Evolutionary conservation across 2,888 invertebrate genomes (phyloP).

Genomic region (Nomada fucata): DNA sequence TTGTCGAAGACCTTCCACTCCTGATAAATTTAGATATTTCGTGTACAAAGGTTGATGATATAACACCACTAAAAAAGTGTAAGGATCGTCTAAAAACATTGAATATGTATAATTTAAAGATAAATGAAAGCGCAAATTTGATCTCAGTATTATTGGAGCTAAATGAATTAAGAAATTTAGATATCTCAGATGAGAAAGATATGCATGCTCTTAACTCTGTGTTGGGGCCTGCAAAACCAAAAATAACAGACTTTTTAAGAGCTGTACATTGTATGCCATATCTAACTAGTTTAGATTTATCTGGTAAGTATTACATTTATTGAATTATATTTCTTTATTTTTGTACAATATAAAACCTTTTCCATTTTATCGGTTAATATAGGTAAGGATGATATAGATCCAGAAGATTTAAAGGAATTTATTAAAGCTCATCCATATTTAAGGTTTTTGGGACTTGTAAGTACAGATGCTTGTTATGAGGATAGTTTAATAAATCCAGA

Average conservation of each 20-base stretch:
- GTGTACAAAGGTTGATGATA: conserved; percentile 87
- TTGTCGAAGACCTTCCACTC: conserved; percentile 87
- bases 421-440: conserved; percentile 84
- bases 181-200: conserved; percentile 86
- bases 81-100: conserved; percentile 86
- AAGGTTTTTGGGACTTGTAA: conserved; percentile 86
- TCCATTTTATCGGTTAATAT: conserved; percentile 14
- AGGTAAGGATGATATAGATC: conserved; percentile 85
- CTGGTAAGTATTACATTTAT: conserved; percentile 82
- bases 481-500: conserved; percentile 84
- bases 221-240: conserved; percentile 82
- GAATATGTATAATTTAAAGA: conserved; percentile 87
- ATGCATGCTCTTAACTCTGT: conserved; percentile 83
- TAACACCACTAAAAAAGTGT: conserved; percentile 86
- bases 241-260: conserved; percentile 85
- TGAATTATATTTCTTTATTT: not conserved
- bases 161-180: conserved; percentile 85
- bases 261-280: conserved; percentile 85
- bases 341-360: conserved; percentile 8
- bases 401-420: conserved; percentile 84
- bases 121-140: conserved; percentile 83
- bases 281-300: conserved; percentile 87
- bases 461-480: conserved; percentile 86
- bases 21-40: conserved; percentile 89
- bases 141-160: conserved; percentile 85